phyloP scores from a whole-genome alignment of 37 sponge, comb jelly and placozoan genomes.

The Corticium candelabrum region DNA sequence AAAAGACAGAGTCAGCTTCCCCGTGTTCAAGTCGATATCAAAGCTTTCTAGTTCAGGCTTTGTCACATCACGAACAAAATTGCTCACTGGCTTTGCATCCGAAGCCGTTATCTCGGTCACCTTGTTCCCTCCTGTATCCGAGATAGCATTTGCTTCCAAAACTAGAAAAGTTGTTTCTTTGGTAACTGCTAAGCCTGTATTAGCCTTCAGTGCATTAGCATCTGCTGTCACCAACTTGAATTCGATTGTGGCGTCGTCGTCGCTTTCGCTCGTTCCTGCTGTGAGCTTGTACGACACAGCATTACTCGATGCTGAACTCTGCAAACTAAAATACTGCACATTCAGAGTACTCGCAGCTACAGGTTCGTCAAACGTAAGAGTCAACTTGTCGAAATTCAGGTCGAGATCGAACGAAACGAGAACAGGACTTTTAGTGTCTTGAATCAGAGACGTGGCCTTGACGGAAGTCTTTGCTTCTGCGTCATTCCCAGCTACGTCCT shows the following conservation, averaged over 20 bases:
- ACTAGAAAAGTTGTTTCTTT: neutral
- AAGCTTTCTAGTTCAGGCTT: neutral
- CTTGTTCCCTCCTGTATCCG: neutral
- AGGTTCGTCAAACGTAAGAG: slow-evolving; percentile 51
- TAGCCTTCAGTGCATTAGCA: neutral
- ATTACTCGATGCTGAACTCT: neutral
- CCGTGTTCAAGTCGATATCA: slow-evolving; percentile 5
- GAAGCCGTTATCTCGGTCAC: neutral
- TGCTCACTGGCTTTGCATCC: neutral
- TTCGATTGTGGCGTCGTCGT: neutral
- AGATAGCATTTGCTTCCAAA: neutral
- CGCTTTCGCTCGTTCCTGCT: neutral
- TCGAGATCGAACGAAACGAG: neutral
- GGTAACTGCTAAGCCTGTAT: neutral
- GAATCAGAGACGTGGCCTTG: neutral
- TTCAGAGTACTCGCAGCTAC: slow-evolving; percentile 46
- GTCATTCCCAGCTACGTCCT: neutral
- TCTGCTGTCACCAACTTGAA: neutral
- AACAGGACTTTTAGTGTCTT: neutral
- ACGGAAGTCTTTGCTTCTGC: neutral
- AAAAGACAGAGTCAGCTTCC: slow-evolving; percentile 18
- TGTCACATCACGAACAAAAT: neutral
- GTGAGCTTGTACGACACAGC: neutral
- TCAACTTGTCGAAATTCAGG: slow-evolving; percentile 2
- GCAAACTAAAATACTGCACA: neutral